phyloP scores from a whole-genome alignment of 2,113 vertebrate genomes.

The Condylura cristata region DNA sequence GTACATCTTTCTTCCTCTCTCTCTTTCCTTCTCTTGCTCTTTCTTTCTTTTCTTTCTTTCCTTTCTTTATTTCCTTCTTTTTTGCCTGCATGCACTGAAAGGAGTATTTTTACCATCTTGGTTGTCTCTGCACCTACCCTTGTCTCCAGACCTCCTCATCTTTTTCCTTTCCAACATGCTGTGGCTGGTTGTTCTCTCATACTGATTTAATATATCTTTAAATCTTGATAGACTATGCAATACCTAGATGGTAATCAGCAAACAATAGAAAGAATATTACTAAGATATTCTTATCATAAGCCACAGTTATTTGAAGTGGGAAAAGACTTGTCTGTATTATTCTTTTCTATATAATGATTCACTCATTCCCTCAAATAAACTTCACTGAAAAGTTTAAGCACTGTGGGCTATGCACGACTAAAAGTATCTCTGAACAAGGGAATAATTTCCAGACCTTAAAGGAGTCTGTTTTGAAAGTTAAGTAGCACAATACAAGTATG shows the following conservation, averaged over 20 bases:
- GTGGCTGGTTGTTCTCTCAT: neutral
- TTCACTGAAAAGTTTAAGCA: neutral
- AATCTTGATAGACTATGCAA: neutral
- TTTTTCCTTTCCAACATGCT: neutral
- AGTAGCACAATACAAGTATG: neutral
- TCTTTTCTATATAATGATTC: neutral
- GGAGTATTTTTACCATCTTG: neutral
- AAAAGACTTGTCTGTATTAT: neutral
- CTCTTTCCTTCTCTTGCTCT: no score
- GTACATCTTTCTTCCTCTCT: neutral
- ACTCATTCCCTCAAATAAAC: slow-evolving; percentile 14
- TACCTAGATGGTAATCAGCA: neutral
- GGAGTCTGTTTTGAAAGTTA: neutral
- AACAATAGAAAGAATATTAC: neutral
- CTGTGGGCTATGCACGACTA: neutral
- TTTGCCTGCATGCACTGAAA: neutral
- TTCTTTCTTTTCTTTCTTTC: neutral
- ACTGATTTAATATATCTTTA: neutral
- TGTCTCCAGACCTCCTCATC: neutral
- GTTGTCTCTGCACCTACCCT: neutral
- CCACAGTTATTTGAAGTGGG: neutral
- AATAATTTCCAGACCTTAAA: slow-evolving; percentile 8
- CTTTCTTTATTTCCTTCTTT: no score
- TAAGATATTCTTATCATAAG: neutral
- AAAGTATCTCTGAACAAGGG: neutral